Base-by-base conservation (phyloP, 92 coral and sea anemone species). In the Epizoanthus rinbou region DNA sequence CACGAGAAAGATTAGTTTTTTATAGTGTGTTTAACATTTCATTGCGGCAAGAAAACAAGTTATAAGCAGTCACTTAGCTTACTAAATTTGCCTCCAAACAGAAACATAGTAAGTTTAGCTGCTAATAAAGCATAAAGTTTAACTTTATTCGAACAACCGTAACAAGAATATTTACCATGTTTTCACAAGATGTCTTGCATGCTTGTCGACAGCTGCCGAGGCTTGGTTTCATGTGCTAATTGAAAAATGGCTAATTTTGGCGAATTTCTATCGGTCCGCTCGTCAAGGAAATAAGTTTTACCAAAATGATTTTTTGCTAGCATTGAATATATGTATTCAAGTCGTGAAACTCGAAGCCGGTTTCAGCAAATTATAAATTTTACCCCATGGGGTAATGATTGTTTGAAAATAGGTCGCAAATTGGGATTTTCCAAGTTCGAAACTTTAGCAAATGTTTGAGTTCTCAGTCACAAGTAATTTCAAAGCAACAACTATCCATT, bases 401-500 rank as follows among this genome's bases (percentile, higher is more conserved):
- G 64, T 73, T 52, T 73, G 37, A 50, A 73, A 73, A 73, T 73
- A 43, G 62, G 79, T 73, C 79, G 43, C 63, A 73, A 73, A 21
- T 73, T 73, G 63, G 62, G 79, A 73, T 73, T 73, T 73, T 52
- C 79, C 63, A 73, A 50, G 79, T 52, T 43, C 64, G 79, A 73
- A 73, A 53, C 52, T 50, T 73, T 52, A 62, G 79, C 79, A 22
- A 70, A 70, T 70, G 75, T 70, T 70, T 70, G 56, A 70, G 58
- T 70, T 70, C 4, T n/a, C n/a, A n/a, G n/a, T 70, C 75, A 70
- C 58, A 70, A 70, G 75, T 4, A 70, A 70, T 41, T 70, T 0
- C 41, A 43, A 70, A 70, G 39, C 31, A 10, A 64, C 23, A 64
- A 39, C 8, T 64, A 64, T 64, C 33, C 4, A 7, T 64, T 70